Evolutionary conservation across 1,140 invertebrate genomes (phyloP).

Genomic region (Stenopsyche tienmushanensis): DNA sequence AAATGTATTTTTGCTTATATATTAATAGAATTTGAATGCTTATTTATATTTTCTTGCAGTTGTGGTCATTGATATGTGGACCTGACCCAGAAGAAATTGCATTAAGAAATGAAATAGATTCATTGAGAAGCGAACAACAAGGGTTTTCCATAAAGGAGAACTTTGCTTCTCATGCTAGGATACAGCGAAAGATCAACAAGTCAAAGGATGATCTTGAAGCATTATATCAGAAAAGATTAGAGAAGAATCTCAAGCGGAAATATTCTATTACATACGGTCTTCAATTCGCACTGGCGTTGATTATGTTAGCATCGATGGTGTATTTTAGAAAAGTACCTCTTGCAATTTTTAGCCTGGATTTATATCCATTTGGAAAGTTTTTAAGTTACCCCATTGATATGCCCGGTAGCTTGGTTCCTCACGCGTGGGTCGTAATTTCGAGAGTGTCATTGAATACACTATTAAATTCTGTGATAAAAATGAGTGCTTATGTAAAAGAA

Average conservation of each 20-base stretch:
- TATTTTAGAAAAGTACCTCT: slow-evolving; percentile 51
- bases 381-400: slow-evolving; percentile 51
- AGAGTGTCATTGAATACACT: slow-evolving; percentile 50
- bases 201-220: slow-evolving; percentile 49
- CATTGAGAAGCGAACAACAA: slow-evolving; percentile 48
- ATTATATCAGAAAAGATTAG: slow-evolving; percentile 45
- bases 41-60: slow-evolving; percentile 43
- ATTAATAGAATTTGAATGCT: background rate
- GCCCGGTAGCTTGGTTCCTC: slow-evolving; percentile 51
- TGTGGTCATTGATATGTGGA: slow-evolving; percentile 48
- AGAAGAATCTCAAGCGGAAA: slow-evolving; percentile 48
- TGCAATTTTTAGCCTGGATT: slow-evolving; percentile 47
- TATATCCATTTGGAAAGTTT: slow-evolving; percentile 49
- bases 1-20: background rate
- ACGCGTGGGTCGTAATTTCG: slow-evolving; percentile 53
- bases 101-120: slow-evolving; percentile 47
- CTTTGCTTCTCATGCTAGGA: slow-evolving; percentile 54
- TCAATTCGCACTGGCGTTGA: slow-evolving; percentile 46
- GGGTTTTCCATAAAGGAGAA: slow-evolving; percentile 54
- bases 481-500: no score
- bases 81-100: slow-evolving; percentile 47
- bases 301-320: slow-evolving; percentile 48
- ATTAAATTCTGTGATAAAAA: slow-evolving; percentile 44
- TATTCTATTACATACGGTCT: slow-evolving; percentile 47
- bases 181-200: slow-evolving; percentile 52